Evolutionary conservation across 2,113 vertebrate genomes (phyloP).

Genomic region (Lynx canadensis): DNA sequence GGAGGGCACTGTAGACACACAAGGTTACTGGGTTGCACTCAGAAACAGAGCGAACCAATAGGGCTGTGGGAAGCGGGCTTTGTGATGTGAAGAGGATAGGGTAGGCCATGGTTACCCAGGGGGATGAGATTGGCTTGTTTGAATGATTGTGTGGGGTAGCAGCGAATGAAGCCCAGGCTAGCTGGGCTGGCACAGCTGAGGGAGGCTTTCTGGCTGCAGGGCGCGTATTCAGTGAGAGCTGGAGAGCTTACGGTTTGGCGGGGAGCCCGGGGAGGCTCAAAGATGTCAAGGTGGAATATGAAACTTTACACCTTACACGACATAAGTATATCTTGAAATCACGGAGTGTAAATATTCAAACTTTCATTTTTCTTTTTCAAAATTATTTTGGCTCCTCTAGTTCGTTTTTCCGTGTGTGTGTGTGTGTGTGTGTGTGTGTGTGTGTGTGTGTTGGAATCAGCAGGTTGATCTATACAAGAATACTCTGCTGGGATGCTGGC

Average conservation of each 20-base stretch:
- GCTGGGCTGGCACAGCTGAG: too few relatives aligned
- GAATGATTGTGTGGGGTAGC: neutral
- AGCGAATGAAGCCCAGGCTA: neutral
- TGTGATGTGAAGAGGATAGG: neutral
- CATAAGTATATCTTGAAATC: neutral
- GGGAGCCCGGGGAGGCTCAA: neutral
- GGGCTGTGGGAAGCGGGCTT: neutral
- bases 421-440: too few relatives aligned
- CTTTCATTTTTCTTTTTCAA: neutral
- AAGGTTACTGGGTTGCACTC: neutral
- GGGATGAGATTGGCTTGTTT: neutral
- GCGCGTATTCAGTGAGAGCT: neutral
- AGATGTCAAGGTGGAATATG: neutral
- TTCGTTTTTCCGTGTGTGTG: neutral
- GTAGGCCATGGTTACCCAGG: too few relatives aligned
- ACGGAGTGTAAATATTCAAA: neutral
- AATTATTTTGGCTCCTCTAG: neutral
- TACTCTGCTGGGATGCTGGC: neutral
- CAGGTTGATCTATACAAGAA: neutral
- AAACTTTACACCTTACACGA: neutral
- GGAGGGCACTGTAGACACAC: neutral
- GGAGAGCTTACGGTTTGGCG: neutral
- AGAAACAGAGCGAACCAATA: neutral
- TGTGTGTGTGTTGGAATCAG: neutral
- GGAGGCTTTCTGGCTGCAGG: neutral